These are phyloP conservation scores for Acanthosepion esculentum DNA, from an alignment of 2,888 invertebrate genomes.

Conservation along the genomic window DNA sequence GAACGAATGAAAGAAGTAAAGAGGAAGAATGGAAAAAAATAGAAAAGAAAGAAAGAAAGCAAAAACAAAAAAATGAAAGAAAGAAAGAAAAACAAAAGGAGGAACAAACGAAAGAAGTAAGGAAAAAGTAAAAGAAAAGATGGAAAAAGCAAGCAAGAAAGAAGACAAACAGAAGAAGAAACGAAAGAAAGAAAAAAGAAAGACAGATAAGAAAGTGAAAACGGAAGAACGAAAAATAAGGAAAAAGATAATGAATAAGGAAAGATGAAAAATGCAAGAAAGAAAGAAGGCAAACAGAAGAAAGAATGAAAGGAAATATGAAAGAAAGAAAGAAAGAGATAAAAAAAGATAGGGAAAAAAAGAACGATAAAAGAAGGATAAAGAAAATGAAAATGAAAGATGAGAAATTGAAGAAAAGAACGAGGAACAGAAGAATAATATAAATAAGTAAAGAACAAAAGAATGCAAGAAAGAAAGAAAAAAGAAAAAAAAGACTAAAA, in stretches of 20 bases:
- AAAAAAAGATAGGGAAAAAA: not conserved
- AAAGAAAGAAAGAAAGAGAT: rapidly evolving
- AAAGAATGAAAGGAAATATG: not conserved
- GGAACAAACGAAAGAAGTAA: not conserved
- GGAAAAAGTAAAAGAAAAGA: not conserved
- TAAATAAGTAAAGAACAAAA: not conserved
- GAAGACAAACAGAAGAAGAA: not conserved
- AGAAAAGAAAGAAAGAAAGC: not conserved
- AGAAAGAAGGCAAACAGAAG: not conserved
- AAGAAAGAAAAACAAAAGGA: not conserved
- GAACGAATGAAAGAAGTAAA: not conserved
- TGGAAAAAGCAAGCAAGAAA: not conserved
- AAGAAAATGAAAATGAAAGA: not conserved
- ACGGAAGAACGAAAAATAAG: not conserved
- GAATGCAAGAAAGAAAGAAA: not conserved
- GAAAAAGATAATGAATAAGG: not conserved
- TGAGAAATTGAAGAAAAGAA: not conserved
- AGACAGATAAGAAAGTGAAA: not conserved
- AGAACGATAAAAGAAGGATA: not conserved
- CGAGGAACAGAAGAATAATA: not conserved
- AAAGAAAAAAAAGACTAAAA: not conserved
- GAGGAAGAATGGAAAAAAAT: not conserved
- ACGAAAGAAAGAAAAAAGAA: not conserved
- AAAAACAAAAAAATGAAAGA: not conserved
- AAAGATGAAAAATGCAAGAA: not conserved